Evolutionary conservation across 2,797 vertebrate species (phyloP), one percentile per base, ranked within the genome.

Genomic region (Cebuella pygmaea): DNA sequence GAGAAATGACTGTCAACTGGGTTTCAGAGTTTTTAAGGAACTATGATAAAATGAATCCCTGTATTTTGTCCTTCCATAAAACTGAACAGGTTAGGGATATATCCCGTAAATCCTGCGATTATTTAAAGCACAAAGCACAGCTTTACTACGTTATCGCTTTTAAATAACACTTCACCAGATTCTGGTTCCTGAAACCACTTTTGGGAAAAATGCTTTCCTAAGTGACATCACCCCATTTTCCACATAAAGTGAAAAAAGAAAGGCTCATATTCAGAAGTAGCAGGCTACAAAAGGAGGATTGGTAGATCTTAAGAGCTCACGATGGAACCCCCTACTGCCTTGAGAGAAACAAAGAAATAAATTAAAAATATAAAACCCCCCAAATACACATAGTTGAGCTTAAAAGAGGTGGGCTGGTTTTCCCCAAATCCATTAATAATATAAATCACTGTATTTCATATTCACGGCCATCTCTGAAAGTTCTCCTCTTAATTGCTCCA

Each of bases 381-480:
- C 92, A 91, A 96, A 90, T 93, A 95, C 88, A 86, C 57, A 94
- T 9, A 85, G 72, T 46, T 88, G 96, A 79, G 79, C 90, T 96
- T 97, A 97, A 98, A 97, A 98, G 98, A 96, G 97, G 94, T 50
- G 26, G 96, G 91, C 72, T 97, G 91, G 78, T 93, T 98, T 98
- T 92, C 92, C 95, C 93, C 87, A 98, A 98, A 98, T 89, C 98
- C 98, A 98, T 98, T 98, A 98, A 98, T 98, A 98, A 98, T 98
- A 98, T 93, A 95, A 98, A 96, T 95, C 94, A 98, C 88, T 90
- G 94, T 98, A 98, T 98, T 99, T 98, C 98, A 98, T 97, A 97
- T 98, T 98, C 81, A 88, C 92, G 95, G 98, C 97, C 98, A 98
- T 98, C 98, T 98, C 98, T 97, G 98, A 98, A 98, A 97, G 97